These are phyloP conservation scores for Hemiprocne comata DNA, from an alignment of 2,113 vertebrate genomes.

Conservation along the genomic window DNA sequence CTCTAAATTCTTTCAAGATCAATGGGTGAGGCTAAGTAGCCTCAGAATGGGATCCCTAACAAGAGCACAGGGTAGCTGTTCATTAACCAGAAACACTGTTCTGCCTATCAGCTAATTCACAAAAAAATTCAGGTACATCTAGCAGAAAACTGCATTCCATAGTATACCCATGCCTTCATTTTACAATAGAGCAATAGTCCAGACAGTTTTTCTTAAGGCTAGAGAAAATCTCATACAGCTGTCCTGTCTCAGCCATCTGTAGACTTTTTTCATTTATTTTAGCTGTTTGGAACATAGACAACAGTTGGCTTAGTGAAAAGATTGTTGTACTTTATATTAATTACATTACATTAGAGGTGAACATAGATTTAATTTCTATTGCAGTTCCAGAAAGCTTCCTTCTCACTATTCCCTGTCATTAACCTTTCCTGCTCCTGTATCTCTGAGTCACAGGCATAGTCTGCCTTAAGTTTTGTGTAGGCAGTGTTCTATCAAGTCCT, in stretches of 20 bases:
- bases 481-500: not conserved
- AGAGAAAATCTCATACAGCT: not conserved
- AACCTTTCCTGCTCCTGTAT: not conserved
- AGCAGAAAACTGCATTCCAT: not conserved
- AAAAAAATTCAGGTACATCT: not conserved
- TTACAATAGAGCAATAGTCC: not conserved
- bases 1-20: not conserved
- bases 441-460: not conserved
- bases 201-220: not conserved
- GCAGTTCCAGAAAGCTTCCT: not conserved
- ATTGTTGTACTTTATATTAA: not conserved
- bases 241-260: not conserved
- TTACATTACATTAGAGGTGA: not conserved
- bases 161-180: not conserved
- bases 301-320: not conserved
- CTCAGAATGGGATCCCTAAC: not conserved
- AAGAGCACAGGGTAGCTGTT: not conserved
- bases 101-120: not conserved
- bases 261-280: not conserved
- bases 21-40: not conserved
- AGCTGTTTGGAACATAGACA: not conserved
- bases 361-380: not conserved
- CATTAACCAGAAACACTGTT: not conserved
- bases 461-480: not conserved
- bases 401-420: not conserved